phyloP scores from a whole-genome alignment of 2,797 vertebrate genomes.

The Phataginus tetradactyla region DNA sequence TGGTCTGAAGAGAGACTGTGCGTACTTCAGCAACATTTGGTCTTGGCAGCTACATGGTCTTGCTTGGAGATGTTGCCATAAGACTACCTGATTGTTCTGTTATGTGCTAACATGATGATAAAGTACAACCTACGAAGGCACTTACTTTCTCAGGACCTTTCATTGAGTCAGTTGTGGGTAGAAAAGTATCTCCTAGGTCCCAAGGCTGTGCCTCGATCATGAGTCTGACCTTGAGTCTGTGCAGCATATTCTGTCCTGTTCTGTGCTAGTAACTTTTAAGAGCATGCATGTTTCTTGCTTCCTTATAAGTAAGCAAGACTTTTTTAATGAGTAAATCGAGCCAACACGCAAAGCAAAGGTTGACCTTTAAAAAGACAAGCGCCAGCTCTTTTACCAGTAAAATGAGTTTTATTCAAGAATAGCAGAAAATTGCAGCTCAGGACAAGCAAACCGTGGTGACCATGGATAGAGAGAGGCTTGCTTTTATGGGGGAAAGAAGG shows the following conservation, averaged over 20 bases:
- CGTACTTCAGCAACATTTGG: background rate
- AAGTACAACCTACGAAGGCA: background rate
- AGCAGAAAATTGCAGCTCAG: background rate
- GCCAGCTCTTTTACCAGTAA: background rate
- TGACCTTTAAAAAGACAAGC: background rate
- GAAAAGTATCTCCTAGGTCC: background rate
- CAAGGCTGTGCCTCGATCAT: background rate
- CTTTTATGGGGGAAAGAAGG: background rate
- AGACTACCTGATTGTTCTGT: background rate
- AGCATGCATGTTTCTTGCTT: background rate
- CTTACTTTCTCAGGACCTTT: background rate
- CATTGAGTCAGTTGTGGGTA: background rate
- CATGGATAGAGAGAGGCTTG: background rate
- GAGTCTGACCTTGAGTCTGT: background rate
- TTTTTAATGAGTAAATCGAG: slow-evolving; percentile 6
- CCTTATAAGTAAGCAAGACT: background rate
- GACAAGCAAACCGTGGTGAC: background rate
- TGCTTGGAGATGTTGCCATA: background rate
- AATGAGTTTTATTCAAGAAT: background rate
- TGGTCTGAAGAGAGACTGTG: background rate
- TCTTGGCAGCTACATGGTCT: background rate
- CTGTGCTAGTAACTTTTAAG: background rate
- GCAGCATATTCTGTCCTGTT: background rate
- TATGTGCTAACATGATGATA: background rate
- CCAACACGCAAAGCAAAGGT: background rate